Evolutionary conservation across 2,888 invertebrate genomes (phyloP), one percentile per base, ranked within the genome.

Genomic region (Andricus quercusramuli): DNA sequence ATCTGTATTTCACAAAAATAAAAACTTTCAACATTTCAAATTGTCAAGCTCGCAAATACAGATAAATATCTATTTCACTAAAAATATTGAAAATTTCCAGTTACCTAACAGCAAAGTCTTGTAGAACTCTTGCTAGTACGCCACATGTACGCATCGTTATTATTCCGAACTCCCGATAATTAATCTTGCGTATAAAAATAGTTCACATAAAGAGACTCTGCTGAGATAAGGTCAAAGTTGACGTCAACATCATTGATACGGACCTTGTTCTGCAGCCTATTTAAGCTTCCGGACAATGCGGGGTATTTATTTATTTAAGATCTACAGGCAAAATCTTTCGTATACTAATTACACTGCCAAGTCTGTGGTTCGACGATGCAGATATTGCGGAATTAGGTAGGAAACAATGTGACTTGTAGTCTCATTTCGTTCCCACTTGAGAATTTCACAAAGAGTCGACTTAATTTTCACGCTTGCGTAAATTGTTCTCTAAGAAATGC

Each of bases 251-350:
- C 22, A 68, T 68, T 68, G 68, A 68, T 68, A 68, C 17, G 44
- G 44, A 15, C 68, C 68, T 47, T 68, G 44, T 15, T 25, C 70
- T 3, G 13, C 25, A 20, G 3, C 29, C 47, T 44, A 4, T 22
- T 51, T 51, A 70, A 56, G 20, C 70, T 56, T 56, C 32, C 47
- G 47, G 32, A 56, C 51, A 70, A 51, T 70, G 51, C 51, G 20
- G 70, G 70, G 70, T 20, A 70, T 56, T 70, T 70, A 51, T 70
- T 70, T 70, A 70, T 70, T 70, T 70, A 70, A 70, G 51, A 51
- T 70, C 51, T 70, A 51, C 68, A 29, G 15, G 44, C 44, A 51
- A 9, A 29, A 29, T 70, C 68, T 47, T 47, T 29, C 11, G 29
- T n/a, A n/a, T 29, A 8, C 51, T 51, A 51, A 51, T 70, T 70